Conservation (phyloP, 2,113 vertebrate genomes). For the Numida meleagris region DNA sequence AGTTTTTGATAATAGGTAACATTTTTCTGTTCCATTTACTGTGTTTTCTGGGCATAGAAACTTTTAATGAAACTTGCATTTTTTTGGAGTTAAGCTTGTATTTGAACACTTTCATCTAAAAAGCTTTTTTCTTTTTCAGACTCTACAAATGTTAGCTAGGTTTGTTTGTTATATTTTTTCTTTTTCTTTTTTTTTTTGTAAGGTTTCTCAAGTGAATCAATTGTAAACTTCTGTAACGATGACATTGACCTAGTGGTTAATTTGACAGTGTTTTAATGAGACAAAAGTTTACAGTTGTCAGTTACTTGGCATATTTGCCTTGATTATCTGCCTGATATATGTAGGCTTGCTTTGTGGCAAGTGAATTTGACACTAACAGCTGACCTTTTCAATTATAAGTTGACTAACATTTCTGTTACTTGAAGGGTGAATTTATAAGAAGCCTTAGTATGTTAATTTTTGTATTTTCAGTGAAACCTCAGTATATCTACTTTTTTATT, state of each 20-base stretch:
- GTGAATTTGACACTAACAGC: constrained; percentile 56
- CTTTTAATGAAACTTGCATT: not conserved
- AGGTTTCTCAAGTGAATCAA: not conserved
- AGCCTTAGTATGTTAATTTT: constrained; percentile 8
- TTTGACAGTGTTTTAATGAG: constrained; percentile 61
- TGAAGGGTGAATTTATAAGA: constrained; percentile 30
- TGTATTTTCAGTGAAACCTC: constrained; percentile 26
- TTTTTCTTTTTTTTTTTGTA: too few species aligned
- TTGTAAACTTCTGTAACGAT: constrained; percentile 21
- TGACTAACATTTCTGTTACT: constrained; percentile 51
- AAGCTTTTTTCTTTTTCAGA: not conserved
- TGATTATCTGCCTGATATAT: constrained; percentile 45
- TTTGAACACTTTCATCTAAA: not conserved
- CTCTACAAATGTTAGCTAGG: not conserved
- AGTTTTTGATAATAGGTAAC: not conserved
- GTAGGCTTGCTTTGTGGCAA: constrained; percentile 25
- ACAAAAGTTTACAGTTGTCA: constrained; percentile 52
- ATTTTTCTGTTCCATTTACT: not conserved
- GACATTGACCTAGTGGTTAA: constrained; percentile 45
- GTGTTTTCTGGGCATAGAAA: not conserved
- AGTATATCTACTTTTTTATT: not conserved
- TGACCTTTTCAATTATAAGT: constrained; percentile 65
- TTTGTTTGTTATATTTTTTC: not conserved
- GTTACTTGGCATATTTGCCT: constrained; percentile 50
- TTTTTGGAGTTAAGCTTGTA: not conserved